Percentiles rank a stretch among this genome's conserved stretches.
Conservation (phyloP, 2,888 invertebrate species). For the Platerodrilus igneus region DNA sequence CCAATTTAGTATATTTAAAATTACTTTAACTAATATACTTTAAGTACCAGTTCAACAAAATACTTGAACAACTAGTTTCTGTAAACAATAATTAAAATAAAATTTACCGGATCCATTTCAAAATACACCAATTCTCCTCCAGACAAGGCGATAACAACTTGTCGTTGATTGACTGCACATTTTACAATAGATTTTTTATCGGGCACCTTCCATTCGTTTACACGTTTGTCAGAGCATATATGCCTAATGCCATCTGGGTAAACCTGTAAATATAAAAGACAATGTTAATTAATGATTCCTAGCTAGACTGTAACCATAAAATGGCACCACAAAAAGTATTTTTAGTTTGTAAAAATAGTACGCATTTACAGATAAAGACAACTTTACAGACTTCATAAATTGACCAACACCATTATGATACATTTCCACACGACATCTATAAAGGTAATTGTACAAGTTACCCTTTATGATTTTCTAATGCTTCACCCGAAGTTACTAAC, state of each 20-base stretch:
- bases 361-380: too few relatives aligned
- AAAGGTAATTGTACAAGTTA: too few relatives aligned
- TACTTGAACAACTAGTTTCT: too few relatives aligned
- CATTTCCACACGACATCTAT: too few relatives aligned
- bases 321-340: too few relatives aligned
- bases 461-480: too few relatives aligned
- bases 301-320: background rate
- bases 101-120: constrained; percentile 97
- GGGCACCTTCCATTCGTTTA: constrained; percentile 99
- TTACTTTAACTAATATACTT: too few relatives aligned
- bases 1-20: constrained; percentile 5
- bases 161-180: constrained; percentile 97
- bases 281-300: background rate
- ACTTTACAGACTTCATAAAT: too few relatives aligned
- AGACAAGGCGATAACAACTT: constrained; percentile 95
- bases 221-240: constrained; percentile 95
- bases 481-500: too few relatives aligned
- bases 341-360: too few relatives aligned
- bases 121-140: constrained; percentile 98
- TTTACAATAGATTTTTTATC: constrained; percentile 95
- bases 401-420: too few relatives aligned
- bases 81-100: constrained; percentile 26
- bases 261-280: constrained; percentile 57
- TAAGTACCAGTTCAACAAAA: too few relatives aligned
- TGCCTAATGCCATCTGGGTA: constrained; percentile 99